phyloP scores from a whole-genome alignment of 2,888 invertebrate species.

The Auanema freiburgensis region DNA sequence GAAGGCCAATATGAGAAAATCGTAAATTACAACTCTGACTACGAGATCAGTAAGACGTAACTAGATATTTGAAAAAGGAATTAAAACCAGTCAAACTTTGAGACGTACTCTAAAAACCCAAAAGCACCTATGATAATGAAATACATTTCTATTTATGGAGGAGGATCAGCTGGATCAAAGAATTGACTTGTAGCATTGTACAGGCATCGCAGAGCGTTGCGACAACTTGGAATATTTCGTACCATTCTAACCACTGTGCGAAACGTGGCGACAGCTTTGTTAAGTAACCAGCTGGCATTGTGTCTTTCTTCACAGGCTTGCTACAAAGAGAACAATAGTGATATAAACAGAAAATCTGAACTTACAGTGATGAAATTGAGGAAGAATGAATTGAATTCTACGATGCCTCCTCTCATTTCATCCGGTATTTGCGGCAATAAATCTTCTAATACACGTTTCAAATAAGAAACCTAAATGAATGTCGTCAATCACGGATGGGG shows the following conservation, averaged over 20 bases:
- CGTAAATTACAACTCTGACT: too few relatives aligned
- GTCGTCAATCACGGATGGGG: not conserved
- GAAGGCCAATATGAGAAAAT: too few relatives aligned
- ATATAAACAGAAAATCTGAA: constrained; percentile 4
- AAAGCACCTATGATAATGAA: not conserved
- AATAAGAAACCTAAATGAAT: constrained; percentile 24
- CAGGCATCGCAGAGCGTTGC: constrained; percentile 14
- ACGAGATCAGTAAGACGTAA: too few relatives aligned
- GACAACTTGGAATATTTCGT: constrained; percentile 24
- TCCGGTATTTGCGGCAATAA: constrained; percentile 44
- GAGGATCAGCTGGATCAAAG: constrained; percentile 28
- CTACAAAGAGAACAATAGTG: constrained; percentile 22
- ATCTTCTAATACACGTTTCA: constrained; percentile 45
- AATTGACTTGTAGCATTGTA: constrained; percentile 22
- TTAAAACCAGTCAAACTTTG: constrained; percentile 3
- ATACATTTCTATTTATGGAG: too few relatives aligned
- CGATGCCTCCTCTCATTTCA: constrained; percentile 47
- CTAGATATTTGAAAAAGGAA: too few relatives aligned
- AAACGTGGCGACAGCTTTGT: constrained; percentile 36
- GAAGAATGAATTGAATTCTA: constrained; percentile 45
- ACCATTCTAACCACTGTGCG: constrained; percentile 43
- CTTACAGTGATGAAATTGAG: constrained; percentile 39
- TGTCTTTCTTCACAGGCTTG: constrained; percentile 24
- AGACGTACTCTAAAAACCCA: not conserved
- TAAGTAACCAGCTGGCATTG: constrained; percentile 24